These are phyloP conservation scores for Thaleichthys pacificus DNA, from an alignment of 2,797 vertebrate genomes.

Conservation along the genomic window DNA sequence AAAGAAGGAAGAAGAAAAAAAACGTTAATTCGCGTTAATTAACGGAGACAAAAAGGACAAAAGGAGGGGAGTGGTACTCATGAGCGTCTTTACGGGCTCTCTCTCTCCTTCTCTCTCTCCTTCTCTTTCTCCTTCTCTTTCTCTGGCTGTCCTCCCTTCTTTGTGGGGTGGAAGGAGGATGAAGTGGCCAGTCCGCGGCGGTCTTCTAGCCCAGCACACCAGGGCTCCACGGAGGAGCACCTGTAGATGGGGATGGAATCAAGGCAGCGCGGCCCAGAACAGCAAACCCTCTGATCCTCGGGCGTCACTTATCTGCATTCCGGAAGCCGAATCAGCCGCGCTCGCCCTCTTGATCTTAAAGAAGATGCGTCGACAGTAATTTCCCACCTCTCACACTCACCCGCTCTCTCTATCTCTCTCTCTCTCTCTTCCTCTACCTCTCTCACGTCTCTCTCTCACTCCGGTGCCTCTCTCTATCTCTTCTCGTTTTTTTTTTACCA, in stretches of 20 bases:
- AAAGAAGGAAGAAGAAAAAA: constrained; percentile 29
- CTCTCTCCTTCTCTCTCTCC: constrained; percentile 37
- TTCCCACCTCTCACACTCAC: constrained; percentile 27
- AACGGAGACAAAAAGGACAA: constrained; percentile 57
- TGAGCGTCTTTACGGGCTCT: constrained; percentile 63
- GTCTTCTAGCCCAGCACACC: constrained; percentile 30
- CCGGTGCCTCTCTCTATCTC: neutral
- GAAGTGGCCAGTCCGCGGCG: constrained; percentile 27
- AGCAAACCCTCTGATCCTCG: neutral
- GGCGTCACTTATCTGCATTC: constrained; percentile 34
- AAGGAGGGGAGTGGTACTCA: constrained; percentile 51
- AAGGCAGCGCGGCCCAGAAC: neutral
- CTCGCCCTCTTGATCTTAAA: constrained; percentile 52
- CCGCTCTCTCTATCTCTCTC: neutral
- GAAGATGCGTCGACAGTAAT: constrained; percentile 63
- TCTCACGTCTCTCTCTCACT: neutral
- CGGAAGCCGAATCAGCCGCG: constrained; percentile 35
- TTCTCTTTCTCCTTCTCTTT: constrained; percentile 37
- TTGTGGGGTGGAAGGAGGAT: constrained; percentile 27
- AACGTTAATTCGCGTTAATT: constrained; percentile 72
- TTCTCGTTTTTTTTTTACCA: constrained; percentile 23
- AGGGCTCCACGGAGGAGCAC: neutral
- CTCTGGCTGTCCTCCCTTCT: constrained; percentile 28
- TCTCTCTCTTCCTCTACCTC: neutral
- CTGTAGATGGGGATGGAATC: neutral